Base-by-base conservation (phyloP, 64 coral and sea anemone genomes). In the Exaiptasia diaphana region DNA sequence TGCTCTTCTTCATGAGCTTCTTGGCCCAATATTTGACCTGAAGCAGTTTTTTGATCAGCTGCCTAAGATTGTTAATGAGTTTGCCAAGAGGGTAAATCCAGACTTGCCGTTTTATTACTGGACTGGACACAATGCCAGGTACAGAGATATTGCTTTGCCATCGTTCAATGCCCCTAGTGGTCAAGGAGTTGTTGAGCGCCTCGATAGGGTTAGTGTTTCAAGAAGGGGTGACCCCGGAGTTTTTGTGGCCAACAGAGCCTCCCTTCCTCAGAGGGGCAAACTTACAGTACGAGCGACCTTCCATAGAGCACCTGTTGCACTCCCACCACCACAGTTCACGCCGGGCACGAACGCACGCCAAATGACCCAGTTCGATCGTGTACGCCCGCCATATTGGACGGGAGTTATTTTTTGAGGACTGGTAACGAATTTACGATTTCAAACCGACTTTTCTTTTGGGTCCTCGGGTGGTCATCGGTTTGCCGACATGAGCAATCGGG, bases 191-290 rank as follows among this genome's bases (percentile, higher is more conserved):
- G 43, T 64, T 24, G 90, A 93, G 39, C 29, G 83, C 28, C 61
- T 93, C 8, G 84, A 87, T 12, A 71, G 4, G 34, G 39, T 82
- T 28, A 21, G 17, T 18, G 13, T 86, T 4, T 92, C 90, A 11
- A 26, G 75, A 36, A 39, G 75, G 54, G 63, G 67, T 49, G 82
- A 92, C 53, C 90, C 90, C 31, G 82, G 90, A 8, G 65, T 86
- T 27, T 92, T 92, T 75, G 82, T 92, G 31, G 76, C 82, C 11
- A 73, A 92, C 43, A 40, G 90, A 56, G 90, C 90, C 18, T 86
- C 90, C 3, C 25, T 92, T 24, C 90, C 90, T 50, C 82, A 93
- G 29, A 74, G 33, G 37, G 65, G 65, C 1, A 38, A 71, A 38
- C 23, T 93, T 13, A 86, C 82, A 20, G 90, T 56, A 14, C 72